phyloP scores from a whole-genome alignment of 2,797 vertebrate genomes.

The Pseudochromis fuscus region DNA sequence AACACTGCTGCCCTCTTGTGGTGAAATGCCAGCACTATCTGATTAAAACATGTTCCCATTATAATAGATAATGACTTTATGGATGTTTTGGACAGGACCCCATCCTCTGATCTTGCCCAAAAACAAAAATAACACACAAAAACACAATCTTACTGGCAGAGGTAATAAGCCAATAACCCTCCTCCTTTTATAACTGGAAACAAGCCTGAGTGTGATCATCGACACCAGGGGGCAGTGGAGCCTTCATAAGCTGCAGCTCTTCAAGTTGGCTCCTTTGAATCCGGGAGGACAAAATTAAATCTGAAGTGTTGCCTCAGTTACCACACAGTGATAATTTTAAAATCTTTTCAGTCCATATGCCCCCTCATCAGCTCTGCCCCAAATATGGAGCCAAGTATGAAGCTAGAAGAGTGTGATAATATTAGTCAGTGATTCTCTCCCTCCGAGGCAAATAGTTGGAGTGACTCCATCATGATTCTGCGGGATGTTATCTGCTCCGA shows the following conservation, averaged over 20 bases:
- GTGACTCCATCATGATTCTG: slow-evolving; percentile 51
- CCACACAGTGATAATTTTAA: slow-evolving; percentile 72
- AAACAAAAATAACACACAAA: slow-evolving; percentile 6
- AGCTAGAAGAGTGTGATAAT: slow-evolving; percentile 64
- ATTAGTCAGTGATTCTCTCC: slow-evolving; percentile 66
- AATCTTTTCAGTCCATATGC: slow-evolving; percentile 68
- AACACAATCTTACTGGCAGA: background rate
- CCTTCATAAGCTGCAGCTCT: slow-evolving; percentile 47
- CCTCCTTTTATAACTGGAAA: slow-evolving; percentile 1
- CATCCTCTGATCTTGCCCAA: background rate
- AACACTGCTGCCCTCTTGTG: too few species aligned
- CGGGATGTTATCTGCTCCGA: slow-evolving; percentile 50
- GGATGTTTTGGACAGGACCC: too few species aligned
- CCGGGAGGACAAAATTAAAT: slow-evolving; percentile 67
- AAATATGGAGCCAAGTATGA: slow-evolving; percentile 69
- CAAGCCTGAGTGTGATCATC: slow-evolving; percentile 8
- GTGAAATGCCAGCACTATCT: too few species aligned
- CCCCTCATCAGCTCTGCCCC: slow-evolving; percentile 59
- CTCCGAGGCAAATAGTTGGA: slow-evolving; percentile 54
- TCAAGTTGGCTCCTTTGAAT: slow-evolving; percentile 52
- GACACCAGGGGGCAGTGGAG: slow-evolving; percentile 71
- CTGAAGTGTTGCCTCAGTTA: slow-evolving; percentile 71
- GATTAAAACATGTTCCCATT: too few species aligned
- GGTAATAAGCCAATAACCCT: background rate
- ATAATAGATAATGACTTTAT: too few species aligned